phyloP scores from a whole-genome alignment of 2,113 vertebrate genomes.

The Rhinichthys klamathensis region DNA sequence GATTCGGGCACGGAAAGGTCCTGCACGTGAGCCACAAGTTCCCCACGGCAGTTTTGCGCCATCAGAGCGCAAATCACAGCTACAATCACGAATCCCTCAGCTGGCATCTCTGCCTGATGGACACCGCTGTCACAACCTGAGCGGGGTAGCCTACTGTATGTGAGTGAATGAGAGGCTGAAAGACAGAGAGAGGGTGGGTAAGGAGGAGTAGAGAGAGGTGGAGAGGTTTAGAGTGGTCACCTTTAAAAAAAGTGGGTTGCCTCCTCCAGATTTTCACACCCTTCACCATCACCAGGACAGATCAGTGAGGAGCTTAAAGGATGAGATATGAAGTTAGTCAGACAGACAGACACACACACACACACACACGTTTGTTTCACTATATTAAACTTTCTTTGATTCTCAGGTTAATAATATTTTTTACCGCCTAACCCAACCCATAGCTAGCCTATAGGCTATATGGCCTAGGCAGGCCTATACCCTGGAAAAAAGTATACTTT shows the following conservation, averaged over 20 bases:
- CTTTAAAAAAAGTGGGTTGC: constrained; percentile 1
- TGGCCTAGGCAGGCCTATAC: no score
- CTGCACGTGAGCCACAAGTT: constrained; percentile 64
- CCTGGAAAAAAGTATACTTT: no score
- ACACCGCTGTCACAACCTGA: constrained; percentile 42
- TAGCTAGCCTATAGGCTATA: no score
- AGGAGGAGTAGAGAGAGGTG: constrained; percentile 40
- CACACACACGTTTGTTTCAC: no score
- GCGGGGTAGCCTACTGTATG: constrained; percentile 21
- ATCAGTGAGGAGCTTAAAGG: neutral
- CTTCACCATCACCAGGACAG: neutral
- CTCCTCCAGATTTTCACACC: neutral
- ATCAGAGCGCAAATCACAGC: constrained; percentile 63
- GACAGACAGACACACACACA: no score
- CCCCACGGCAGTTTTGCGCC: constrained; percentile 57
- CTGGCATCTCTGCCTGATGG: constrained; percentile 67
- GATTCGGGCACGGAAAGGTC: constrained; percentile 76
- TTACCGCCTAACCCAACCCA: no score
- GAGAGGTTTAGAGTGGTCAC: neutral
- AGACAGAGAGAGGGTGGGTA: constrained; percentile 23
- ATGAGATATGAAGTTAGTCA: neutral
- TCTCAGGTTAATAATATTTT: no score
- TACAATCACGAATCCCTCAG: constrained; percentile 55
- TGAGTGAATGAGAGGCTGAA: neutral
- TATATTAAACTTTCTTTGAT: no score